Evolutionary conservation across 2,113 vertebrate species (phyloP).

Genomic region (Corythornis cristatus): DNA sequence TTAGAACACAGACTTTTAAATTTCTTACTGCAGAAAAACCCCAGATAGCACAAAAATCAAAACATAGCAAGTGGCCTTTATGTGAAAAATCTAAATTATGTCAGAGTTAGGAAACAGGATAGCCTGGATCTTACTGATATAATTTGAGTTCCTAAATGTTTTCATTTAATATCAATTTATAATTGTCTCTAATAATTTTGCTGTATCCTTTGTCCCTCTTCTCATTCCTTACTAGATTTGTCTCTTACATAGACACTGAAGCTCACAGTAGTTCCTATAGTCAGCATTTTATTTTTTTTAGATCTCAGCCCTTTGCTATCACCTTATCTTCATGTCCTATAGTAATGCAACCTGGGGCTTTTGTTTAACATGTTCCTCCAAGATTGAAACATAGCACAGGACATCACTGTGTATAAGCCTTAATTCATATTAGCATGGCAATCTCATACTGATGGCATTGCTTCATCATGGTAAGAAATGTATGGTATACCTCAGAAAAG

Average conservation of each 20-base stretch:
- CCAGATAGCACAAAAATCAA: background rate
- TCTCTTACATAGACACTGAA: background rate
- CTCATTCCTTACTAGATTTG: background rate
- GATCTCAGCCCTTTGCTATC: background rate
- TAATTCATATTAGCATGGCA: background rate
- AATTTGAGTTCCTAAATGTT: background rate
- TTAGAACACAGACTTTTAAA: background rate
- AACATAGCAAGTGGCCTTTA: background rate
- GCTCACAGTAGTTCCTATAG: background rate
- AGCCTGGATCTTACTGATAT: background rate
- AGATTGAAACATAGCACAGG: background rate
- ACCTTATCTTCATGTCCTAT: background rate
- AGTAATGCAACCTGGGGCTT: rapidly evolving
- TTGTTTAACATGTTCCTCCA: background rate
- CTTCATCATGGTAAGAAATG: background rate
- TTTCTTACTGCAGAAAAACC: background rate
- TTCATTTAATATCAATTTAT: background rate
- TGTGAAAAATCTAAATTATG: background rate
- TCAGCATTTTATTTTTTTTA: background rate
- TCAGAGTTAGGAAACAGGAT: background rate
- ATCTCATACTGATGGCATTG: background rate
- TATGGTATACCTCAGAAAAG: background rate
- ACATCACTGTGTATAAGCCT: background rate
- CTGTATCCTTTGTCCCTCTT: background rate
- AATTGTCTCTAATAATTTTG: background rate